These are phyloP conservation scores for Charaxes varanes DNA, from an alignment of 1,140 invertebrate species.

Conservation along the genomic window DNA sequence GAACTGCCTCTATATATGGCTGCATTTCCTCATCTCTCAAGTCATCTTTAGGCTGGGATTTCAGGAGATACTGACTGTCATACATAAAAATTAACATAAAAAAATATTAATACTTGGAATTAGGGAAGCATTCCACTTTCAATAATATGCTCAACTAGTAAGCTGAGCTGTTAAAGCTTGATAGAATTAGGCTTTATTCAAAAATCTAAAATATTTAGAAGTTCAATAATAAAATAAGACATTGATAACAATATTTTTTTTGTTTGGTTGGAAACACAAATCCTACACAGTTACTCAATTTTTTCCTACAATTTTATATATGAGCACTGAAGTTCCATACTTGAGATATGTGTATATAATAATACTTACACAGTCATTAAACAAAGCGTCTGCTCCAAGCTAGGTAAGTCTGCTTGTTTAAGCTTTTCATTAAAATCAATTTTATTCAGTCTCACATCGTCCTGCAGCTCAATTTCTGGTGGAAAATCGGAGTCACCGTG, in stretches of 20 bases:
- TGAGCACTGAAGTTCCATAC: background rate
- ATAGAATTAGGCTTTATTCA: too few species aligned
- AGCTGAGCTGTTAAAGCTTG: too few species aligned
- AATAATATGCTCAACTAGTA: too few species aligned
- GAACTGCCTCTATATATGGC: constrained; percentile 83
- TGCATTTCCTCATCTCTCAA: constrained; percentile 86
- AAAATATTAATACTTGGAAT: constrained; percentile 5
- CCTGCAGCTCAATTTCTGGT: constrained; percentile 82
- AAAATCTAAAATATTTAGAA: too few species aligned
- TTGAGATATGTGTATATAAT: background rate
- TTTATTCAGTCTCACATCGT: constrained; percentile 88
- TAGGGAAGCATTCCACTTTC: too few species aligned
- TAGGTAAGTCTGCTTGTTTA: constrained; percentile 76
- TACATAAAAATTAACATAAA: constrained; percentile 8
- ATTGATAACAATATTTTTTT: too few species aligned
- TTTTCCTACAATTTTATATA: too few species aligned
- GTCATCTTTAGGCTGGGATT: constrained; percentile 85
- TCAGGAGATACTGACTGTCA: constrained; percentile 79
- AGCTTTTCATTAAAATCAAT: constrained; percentile 82
- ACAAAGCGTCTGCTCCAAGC: constrained; percentile 86
- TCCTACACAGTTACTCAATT: too few species aligned
- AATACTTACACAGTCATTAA: constrained; percentile 78
- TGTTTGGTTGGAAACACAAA: too few species aligned
- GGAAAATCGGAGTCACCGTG: constrained; percentile 72
- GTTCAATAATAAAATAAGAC: too few species aligned